Evolutionary conservation across 2,113 vertebrate genomes (phyloP), one percentile per base, ranked within the genome.

Genomic region (Phaethornis superciliosus): DNA sequence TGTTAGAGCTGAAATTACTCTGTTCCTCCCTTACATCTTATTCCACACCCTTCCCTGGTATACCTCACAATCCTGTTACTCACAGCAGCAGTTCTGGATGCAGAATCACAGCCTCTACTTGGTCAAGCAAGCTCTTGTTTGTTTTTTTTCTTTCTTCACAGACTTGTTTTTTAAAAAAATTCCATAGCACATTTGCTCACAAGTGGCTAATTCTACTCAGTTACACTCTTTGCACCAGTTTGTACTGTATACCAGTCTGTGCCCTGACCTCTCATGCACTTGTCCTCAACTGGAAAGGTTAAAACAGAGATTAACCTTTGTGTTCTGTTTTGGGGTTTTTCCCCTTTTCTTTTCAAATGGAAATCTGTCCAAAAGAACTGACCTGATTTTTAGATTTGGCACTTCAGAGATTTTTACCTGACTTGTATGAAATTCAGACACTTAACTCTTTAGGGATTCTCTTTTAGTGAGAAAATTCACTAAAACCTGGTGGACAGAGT

Each of bases 401-500:
- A 37, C 24, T 70, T 85, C 2, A 49, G 62, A 51, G 27, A 11
- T 46, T 17, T 22, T 17, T 54, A 71, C 30, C 8, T 32, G n/a
- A 30, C 15, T 35, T 19, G 7, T 37, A 51, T 35, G 10, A 83
- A 80, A 80, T 52, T 49, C n/a, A 30, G 20, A 28, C 30, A 24
- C 37, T 24, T 76, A 59, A 46, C 16, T 55, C 26, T 47, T 83
- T n/a, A n/a, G 37, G 5, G 23, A 54, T 15, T 67, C 7, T 0
- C 14, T 51, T 69, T 28, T 22, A 42, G 37, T 20, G 24, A 26
- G 33, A 68, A 88, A 88, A 80, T 28, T 59, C 62, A 30, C 5
- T 30, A 52, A 42, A 16, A 64, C 0, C 16, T 20, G 3, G 10
- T 8, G 15, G 1, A 26, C 4, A 35, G 40, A 52, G 46, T 21